A percentile compares a stretch with the other conserved stretches of the same genome.
These are phyloP conservation scores for Drosophila aldrichi DNA, from an alignment of 2,888 invertebrate genomes.

Conservation along the genomic window DNA sequence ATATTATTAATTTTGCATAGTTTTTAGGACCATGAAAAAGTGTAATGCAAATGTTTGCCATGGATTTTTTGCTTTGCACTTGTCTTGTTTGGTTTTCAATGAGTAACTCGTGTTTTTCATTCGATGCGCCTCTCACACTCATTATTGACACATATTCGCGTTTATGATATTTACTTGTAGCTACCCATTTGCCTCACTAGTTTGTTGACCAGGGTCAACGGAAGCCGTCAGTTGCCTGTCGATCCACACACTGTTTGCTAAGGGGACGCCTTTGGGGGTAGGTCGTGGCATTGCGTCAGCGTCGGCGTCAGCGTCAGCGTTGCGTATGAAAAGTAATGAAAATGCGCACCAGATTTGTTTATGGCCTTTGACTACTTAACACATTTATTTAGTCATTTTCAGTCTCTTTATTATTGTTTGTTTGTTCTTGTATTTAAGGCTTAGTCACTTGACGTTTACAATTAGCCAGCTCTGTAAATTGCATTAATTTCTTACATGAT, in stretches of 20 bases:
- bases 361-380: conserved; percentile 56
- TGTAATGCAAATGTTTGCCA: not conserved
- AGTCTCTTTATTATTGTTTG: conserved; percentile 20
- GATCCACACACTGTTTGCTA: conserved; percentile 1
- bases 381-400: conserved; percentile 52
- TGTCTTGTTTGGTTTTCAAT: conserved; percentile 19
- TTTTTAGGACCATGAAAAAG: not conserved
- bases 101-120: conserved; percentile 29
- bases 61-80: not conserved
- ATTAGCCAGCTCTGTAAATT: conserved; percentile 28
- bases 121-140: conserved; percentile 16
- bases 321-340: conserved; percentile 60
- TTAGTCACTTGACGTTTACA: conserved; percentile 37
- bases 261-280: not conserved
- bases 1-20: not conserved
- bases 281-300: conserved; percentile 57
- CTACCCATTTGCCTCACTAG: conserved; percentile 42
- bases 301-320: conserved; percentile 57
- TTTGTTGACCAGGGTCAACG: conserved; percentile 75
- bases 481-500: conserved; percentile 28
- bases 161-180: conserved; percentile 53
- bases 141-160: conserved; percentile 60
- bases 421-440: conserved; percentile 14
- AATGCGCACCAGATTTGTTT: conserved; percentile 49
- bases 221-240: conserved; percentile 62